Base-by-base conservation (phyloP, 2,797 vertebrate species). In the Dicrostonyx torquatus region DNA sequence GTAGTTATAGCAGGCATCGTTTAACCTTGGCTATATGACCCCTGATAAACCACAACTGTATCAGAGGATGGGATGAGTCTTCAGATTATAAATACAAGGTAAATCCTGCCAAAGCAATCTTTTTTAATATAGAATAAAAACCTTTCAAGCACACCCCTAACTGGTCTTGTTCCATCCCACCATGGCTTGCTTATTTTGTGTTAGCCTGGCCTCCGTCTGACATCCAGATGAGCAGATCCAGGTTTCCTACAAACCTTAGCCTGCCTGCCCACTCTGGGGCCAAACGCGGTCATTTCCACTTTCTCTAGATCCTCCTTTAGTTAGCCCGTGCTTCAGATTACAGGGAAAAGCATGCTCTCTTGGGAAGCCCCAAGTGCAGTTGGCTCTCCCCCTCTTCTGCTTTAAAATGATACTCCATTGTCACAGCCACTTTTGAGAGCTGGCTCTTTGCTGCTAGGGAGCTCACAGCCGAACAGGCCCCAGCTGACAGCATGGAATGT, bases 101-200 rank as follows among this genome's bases (percentile, higher is more conserved):
- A 43, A 53, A 76, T 43, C 91, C 78, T 70, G 31, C 50, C 94
- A 93, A 85, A 18, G 43, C 17, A 92, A 89, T 24, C 20, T 90
- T 92, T 72, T 85, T 53, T n/a, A 94, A 12, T 68, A 80, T 20
- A 89, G 70, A 91, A 83, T 77, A 79, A 90, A 95, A 82, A 48
- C 7, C 48, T 76, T 89, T 93, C 84, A 92, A 45, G 89, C 60
- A 79, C 5, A 50, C 13, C 29, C 48, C 40, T 90, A 15, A 62
- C 53, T 73, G 11, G 26, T 83, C 34, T 55, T 78, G 78, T 48
- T 37, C 9, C 34, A 37, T 66, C 66, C 77, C 87, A 48, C 26
- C 29, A 13, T 53, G 48, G 58, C 55, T 58, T 66, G 68, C 77
- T 80, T 53, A 37, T 92, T 40, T 22, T 1, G 13, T 43, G 29